Conservation (phyloP, 2,113 vertebrate genomes). For the Platanista minor region DNA sequence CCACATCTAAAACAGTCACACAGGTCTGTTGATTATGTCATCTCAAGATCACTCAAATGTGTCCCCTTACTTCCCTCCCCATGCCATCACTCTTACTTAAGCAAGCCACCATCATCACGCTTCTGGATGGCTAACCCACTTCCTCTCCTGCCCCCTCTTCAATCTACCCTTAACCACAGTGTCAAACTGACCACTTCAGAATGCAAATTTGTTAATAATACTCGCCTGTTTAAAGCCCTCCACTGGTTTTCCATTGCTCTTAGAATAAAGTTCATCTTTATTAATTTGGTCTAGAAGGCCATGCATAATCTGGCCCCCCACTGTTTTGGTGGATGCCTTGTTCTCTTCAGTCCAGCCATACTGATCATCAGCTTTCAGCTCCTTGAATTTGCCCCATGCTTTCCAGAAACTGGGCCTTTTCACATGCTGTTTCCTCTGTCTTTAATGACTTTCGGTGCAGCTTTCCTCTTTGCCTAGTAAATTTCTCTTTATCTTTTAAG, state of each 20-base stretch:
- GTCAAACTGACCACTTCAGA: not conserved
- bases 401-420: not conserved
- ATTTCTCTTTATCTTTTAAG: not conserved
- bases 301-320: fast-evolving
- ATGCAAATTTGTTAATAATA: too few relatives aligned
- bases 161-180: fast-evolving
- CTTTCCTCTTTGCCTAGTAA: not conserved
- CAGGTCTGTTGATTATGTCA: not conserved
- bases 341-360: not conserved
- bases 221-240: too few relatives aligned
- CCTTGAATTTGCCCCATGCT: not conserved
- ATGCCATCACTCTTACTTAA: not conserved
- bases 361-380: not conserved
- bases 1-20: not conserved
- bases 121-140: too few relatives aligned
- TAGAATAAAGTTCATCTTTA: not conserved
- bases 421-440: not conserved
- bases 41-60: not conserved
- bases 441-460: not conserved
- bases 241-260: not conserved
- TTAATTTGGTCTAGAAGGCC: not conserved
- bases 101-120: fast-evolving
- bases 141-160: not conserved
- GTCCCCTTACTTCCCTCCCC: fast-evolving
- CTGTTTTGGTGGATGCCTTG: fast-evolving